Conservation (phyloP, 2,888 invertebrate species). For the Chalcis sispes region DNA sequence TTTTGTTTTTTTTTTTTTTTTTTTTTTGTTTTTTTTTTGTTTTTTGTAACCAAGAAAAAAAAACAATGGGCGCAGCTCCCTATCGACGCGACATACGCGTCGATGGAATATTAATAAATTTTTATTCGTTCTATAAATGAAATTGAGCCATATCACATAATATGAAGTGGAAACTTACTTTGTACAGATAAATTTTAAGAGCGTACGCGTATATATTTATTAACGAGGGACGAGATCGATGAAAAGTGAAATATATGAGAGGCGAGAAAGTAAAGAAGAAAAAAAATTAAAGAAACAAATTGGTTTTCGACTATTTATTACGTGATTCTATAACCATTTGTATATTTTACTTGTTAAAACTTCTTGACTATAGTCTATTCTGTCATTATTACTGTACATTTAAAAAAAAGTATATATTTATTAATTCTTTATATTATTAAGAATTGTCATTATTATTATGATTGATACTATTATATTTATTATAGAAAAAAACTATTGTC, state of each 20-base stretch:
- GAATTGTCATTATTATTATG: slow-evolving; percentile 50
- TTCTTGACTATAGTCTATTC: slow-evolving; percentile 69
- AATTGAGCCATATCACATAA: slow-evolving; percentile 65
- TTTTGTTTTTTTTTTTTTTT: no score
- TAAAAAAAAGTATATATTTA: slow-evolving; percentile 58
- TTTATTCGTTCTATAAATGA: slow-evolving; percentile 44
- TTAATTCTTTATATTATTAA: slow-evolving; percentile 58
- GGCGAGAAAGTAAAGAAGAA: no score
- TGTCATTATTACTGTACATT: slow-evolving; percentile 68
- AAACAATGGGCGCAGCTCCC: not conserved
- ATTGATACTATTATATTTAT: slow-evolving; percentile 57
- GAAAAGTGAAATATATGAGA: not conserved
- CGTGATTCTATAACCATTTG: slow-evolving; percentile 60
- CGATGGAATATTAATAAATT: slow-evolving; percentile 24
- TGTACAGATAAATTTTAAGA: slow-evolving; percentile 49
- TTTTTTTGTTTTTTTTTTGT: no score
- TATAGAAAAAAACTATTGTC: slow-evolving; percentile 57
- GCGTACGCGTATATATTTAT: slow-evolving; percentile 43
- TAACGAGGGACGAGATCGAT: not conserved
- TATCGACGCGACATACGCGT: not conserved
- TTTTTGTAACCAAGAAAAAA: not conserved
- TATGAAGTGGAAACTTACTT: slow-evolving; percentile 46
- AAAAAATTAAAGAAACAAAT: slow-evolving; percentile 41
- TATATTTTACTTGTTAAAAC: slow-evolving; percentile 70
- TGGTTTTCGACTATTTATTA: slow-evolving; percentile 63